Percentiles rank a stretch among this genome's conserved stretches.
These are phyloP conservation scores for Pseudorectes ferrugineus DNA, from an alignment of 2,113 vertebrate genomes.

Conservation along the genomic window DNA sequence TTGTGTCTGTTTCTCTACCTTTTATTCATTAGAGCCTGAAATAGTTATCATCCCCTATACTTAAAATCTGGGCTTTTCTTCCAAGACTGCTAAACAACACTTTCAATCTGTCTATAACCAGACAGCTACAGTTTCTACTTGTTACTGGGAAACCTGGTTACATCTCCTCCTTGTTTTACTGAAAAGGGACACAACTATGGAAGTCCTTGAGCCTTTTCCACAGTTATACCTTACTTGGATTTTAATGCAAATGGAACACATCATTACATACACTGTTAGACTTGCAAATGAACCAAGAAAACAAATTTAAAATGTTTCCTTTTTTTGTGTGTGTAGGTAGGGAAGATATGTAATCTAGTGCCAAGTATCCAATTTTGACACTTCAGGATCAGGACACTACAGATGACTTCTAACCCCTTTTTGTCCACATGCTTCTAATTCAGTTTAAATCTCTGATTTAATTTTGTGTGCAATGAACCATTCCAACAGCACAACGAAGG, in stretches of 20 bases:
- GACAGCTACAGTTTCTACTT: neutral
- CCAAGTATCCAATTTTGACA: neutral
- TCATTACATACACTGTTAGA: neutral
- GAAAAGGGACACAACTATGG: neutral
- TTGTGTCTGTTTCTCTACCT: neutral
- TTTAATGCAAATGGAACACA: neutral
- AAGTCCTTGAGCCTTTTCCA: neutral
- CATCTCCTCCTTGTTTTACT: neutral
- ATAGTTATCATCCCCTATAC: neutral
- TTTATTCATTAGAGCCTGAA: neutral
- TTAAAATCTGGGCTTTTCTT: neutral
- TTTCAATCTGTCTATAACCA: neutral
- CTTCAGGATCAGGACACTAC: neutral
- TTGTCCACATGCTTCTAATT: neutral
- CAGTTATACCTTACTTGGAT: neutral
- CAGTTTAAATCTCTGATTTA: neutral
- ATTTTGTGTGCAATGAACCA: neutral
- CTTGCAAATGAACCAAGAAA: neutral
- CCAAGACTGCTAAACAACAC: neutral
- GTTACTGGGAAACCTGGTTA: neutral
- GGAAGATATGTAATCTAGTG: neutral
- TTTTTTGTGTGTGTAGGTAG: neutral
- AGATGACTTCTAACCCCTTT: neutral
- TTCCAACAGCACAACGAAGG: neutral
- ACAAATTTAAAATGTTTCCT: neutral